Evolutionary conservation across 2,113 vertebrate species (phyloP).

Genomic region (Okapia johnstoni): DNA sequence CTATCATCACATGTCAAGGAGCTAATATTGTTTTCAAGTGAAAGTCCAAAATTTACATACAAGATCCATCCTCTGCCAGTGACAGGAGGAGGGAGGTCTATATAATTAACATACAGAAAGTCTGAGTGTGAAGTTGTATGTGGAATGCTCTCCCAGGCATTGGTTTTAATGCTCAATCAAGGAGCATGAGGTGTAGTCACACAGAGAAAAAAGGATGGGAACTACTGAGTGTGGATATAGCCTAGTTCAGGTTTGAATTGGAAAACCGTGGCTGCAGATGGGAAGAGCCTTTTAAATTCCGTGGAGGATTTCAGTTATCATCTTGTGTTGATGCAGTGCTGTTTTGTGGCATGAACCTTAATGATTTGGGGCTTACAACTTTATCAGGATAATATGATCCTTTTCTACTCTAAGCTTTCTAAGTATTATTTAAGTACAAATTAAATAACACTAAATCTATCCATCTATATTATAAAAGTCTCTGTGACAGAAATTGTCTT

Average conservation of each 20-base stretch:
- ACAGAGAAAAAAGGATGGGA: neutral
- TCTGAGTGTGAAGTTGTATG: fast-evolving
- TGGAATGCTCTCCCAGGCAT: neutral
- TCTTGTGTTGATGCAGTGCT: neutral
- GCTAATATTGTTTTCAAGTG: neutral
- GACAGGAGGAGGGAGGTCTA: neutral
- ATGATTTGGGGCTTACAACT: neutral
- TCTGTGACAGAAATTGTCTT: neutral
- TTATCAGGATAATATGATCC: neutral
- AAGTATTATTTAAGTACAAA: neutral
- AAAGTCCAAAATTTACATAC: neutral
- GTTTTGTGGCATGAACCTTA: neutral
- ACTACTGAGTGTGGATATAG: fast-evolving
- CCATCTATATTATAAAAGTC: neutral
- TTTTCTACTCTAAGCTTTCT: neutral
- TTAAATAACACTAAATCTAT: neutral
- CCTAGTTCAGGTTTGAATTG: neutral
- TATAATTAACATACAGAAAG: neutral
- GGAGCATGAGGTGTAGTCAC: neutral
- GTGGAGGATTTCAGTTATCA: neutral
- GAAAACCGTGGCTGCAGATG: neutral
- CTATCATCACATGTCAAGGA: neutral
- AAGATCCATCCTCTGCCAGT: too few species aligned
- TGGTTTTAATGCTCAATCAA: neutral
- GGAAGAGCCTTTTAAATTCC: neutral